phyloP scores from a whole-genome alignment of 2,113 vertebrate genomes.

The Phalacrocorax pelagicus region DNA sequence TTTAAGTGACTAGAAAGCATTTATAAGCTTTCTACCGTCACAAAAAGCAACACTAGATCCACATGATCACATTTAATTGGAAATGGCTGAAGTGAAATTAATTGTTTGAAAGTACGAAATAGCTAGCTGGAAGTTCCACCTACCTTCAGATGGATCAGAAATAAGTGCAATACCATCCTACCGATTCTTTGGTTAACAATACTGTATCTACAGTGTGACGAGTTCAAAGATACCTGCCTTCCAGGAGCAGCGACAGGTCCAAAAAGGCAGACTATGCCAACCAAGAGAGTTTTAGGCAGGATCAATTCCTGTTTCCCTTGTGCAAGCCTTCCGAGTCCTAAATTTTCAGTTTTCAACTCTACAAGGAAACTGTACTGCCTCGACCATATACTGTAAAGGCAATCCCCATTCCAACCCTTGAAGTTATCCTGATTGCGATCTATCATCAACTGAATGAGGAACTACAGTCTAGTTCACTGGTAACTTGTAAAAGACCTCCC shows the following conservation, averaged over 20 bases:
- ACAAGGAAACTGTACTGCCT: background rate
- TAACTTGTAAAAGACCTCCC: background rate
- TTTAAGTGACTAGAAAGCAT: background rate
- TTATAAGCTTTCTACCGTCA: background rate
- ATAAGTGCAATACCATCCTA: background rate
- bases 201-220: background rate
- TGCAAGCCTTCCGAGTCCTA: background rate
- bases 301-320: background rate
- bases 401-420: background rate
- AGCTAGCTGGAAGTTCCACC: background rate
- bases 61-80: background rate
- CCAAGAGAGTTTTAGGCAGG: background rate
- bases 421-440: background rate
- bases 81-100: fast-evolving
- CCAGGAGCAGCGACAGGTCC: background rate
- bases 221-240: background rate
- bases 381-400: background rate
- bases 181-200: background rate
- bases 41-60: background rate
- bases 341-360: background rate
- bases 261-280: background rate
- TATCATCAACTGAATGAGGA: background rate
- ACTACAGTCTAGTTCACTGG: background rate
- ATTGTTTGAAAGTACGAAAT: background rate
- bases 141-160: background rate